Percentiles rank a stretch among this genome's conserved stretches.
Evolutionary conservation across 2,797 vertebrate species (phyloP).

Genomic region (Dromococcyx pavoninus): DNA sequence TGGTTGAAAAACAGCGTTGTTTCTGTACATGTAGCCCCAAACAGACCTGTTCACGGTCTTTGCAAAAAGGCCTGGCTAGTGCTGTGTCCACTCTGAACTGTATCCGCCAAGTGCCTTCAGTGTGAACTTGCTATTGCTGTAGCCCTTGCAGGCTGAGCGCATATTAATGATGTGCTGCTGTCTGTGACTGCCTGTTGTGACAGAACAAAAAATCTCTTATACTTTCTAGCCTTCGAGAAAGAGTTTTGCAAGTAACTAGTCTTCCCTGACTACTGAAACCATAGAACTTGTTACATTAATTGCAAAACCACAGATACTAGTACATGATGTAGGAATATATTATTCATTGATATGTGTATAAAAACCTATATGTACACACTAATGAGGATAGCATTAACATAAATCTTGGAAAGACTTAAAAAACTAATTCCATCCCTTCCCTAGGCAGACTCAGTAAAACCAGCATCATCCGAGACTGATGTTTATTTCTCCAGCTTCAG

Average conservation of each 20-base stretch:
- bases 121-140: background rate
- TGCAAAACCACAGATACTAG: background rate
- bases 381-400: background rate
- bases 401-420: background rate
- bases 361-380: background rate
- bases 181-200: background rate
- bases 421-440: background rate
- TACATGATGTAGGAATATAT: background rate
- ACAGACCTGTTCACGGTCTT: too few relatives aligned
- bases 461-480: background rate
- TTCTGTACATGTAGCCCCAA: fast-evolving
- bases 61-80: background rate
- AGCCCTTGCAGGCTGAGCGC: background rate
- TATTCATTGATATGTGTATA: background rate
- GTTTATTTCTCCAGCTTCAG: background rate
- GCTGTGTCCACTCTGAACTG: fast-evolving
- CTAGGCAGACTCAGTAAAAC: background rate
- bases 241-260: background rate
- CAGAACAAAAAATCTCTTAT: background rate
- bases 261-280: background rate
- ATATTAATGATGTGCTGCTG: background rate
- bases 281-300: background rate
- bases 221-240: background rate
- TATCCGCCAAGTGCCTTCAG: fast-evolving
- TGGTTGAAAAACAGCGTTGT: background rate